phyloP scores from a whole-genome alignment of 53 echinoderm and acorn worm species.

The Echinometra lucunter region DNA sequence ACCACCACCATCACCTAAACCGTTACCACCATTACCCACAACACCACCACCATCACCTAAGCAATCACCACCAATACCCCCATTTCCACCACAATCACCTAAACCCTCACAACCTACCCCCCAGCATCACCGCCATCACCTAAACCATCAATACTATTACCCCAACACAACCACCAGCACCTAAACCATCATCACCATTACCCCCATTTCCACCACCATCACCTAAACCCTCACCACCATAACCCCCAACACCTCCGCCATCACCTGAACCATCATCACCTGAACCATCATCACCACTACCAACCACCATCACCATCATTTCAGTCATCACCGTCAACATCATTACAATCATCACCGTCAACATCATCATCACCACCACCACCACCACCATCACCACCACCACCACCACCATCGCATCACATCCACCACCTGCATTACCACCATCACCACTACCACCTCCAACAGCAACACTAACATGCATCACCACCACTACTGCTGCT shows the following conservation, averaged over 20 bases:
- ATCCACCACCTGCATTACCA: background rate
- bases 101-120: background rate
- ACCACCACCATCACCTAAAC: background rate
- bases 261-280: too few relatives aligned
- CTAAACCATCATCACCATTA: too few relatives aligned
- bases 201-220: too few relatives aligned
- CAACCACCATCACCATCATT: background rate
- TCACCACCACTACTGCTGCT: too few relatives aligned
- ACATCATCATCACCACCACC: background rate
- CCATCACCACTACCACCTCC: too few relatives aligned
- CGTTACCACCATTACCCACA: background rate
- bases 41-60: background rate
- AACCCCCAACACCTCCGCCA: background rate
- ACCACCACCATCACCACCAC: background rate
- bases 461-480: too few relatives aligned
- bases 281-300: background rate
- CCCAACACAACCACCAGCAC: too few relatives aligned
- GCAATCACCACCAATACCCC: background rate
- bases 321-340: background rate
- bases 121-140: background rate
- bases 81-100: background rate
- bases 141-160: background rate
- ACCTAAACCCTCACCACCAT: background rate
- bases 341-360: background rate
- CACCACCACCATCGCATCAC: background rate